phyloP scores from a whole-genome alignment of 2,888 invertebrate genomes.

The Drosophila fungiperda region DNA sequence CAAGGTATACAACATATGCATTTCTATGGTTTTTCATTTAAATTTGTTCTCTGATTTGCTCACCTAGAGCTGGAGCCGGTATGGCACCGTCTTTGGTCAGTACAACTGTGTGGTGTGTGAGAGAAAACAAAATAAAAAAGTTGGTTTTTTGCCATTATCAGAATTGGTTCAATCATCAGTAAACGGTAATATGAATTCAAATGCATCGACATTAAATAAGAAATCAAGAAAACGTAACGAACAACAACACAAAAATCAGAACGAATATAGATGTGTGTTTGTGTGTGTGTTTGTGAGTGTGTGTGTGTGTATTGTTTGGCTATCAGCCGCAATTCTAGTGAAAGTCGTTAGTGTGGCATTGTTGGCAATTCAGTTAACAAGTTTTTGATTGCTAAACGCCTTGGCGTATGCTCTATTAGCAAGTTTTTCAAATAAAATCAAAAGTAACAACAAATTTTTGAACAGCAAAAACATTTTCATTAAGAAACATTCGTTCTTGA shows the following conservation, averaged over 20 bases:
- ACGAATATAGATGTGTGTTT: slow-evolving; percentile 14
- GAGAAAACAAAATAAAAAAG: slow-evolving; percentile 67
- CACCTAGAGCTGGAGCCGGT: slow-evolving; percentile 86
- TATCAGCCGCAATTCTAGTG: slow-evolving; percentile 64
- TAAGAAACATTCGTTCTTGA: slow-evolving; percentile 68
- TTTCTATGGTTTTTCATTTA: slow-evolving; percentile 32
- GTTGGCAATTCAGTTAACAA: slow-evolving; percentile 66
- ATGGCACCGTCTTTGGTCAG: slow-evolving; percentile 86
- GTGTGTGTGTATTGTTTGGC: slow-evolving; percentile 32
- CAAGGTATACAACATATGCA: slow-evolving; percentile 53
- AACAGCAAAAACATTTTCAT: slow-evolving; percentile 72
- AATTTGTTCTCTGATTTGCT: slow-evolving; percentile 75
- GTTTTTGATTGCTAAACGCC: slow-evolving; percentile 58
- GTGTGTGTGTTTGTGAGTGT: slow-evolving; percentile 6
- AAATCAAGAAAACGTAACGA: slow-evolving; percentile 42
- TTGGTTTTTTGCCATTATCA: slow-evolving; percentile 46
- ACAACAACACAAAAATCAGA: slow-evolving; percentile 33
- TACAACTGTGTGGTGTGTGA: slow-evolving; percentile 81
- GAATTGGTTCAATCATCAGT: slow-evolving; percentile 34
- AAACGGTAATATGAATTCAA: slow-evolving; percentile 28
- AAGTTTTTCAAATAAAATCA: slow-evolving; percentile 55
- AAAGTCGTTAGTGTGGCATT: slow-evolving; percentile 55
- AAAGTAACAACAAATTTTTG: slow-evolving; percentile 44
- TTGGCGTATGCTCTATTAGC: slow-evolving; percentile 54
- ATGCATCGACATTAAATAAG: slow-evolving; percentile 43